Percentiles rank a stretch among this genome's conserved stretches.
Evolutionary conservation across 2,797 vertebrate species (phyloP).

Genomic region (Pseudochirops corinnae): DNA sequence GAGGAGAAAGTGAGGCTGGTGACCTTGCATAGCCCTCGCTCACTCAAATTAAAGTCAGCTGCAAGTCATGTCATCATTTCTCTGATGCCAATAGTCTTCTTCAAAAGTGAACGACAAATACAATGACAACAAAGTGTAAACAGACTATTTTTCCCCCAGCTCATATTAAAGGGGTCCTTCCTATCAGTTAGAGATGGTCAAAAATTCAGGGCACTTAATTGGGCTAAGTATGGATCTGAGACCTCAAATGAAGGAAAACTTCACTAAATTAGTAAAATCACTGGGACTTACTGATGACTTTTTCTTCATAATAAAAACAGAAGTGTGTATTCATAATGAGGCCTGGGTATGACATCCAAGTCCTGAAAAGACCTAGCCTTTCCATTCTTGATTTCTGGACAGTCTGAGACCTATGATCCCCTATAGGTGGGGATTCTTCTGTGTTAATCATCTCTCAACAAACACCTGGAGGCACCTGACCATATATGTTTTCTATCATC

Average conservation of each 20-base stretch:
- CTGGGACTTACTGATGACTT: neutral
- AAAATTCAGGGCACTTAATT: neutral
- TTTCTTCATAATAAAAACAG: neutral
- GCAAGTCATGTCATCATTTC: no score
- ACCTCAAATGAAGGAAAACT: neutral
- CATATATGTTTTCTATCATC: neutral
- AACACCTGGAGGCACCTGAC: neutral
- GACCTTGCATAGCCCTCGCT: no score
- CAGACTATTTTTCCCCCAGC: neutral
- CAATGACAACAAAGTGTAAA: no score
- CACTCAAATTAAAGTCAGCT: no score
- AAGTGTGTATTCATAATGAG: neutral
- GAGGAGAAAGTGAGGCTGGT: no score
- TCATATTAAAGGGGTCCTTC: neutral
- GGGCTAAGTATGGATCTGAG: neutral
- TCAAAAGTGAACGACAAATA: no score
- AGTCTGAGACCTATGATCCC: neutral
- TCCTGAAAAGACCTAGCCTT: neutral
- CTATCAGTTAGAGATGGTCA: neutral
- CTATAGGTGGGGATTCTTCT: neutral
- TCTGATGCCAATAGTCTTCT: no score
- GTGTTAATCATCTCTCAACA: neutral
- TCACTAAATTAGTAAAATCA: neutral
- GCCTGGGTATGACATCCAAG: accelerated
- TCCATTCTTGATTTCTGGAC: neutral